These are phyloP conservation scores for Rotaria magnacalcarata DNA, from an alignment of 2,888 invertebrate genomes.

Conservation along the genomic window DNA sequence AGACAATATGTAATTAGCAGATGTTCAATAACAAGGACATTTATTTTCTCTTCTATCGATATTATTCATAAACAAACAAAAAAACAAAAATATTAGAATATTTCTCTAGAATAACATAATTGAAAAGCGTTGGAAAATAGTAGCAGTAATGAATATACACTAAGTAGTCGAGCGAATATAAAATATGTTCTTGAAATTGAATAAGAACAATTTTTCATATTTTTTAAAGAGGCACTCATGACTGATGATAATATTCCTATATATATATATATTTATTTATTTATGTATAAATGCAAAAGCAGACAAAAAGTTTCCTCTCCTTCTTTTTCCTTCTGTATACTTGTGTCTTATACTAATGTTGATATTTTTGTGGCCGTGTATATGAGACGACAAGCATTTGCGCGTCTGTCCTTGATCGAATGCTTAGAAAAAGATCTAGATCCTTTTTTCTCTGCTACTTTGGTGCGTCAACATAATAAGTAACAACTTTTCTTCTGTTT, in stretches of 20 bases:
- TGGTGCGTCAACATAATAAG: conserved; percentile 6
- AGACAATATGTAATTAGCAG: neutral
- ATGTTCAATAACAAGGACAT: conserved; percentile 18
- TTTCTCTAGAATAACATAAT: neutral
- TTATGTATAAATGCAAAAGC: neutral
- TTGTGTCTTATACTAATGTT: neutral
- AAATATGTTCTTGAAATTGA: too few relatives aligned
- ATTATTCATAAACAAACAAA: neutral
- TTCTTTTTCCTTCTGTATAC: neutral
- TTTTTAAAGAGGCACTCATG: neutral
- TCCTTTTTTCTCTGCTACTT: neutral
- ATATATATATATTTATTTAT: neutral
- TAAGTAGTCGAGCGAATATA: too few relatives aligned
- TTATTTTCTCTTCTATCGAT: neutral
- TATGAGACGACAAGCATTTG: neutral
- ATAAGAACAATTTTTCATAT: neutral
- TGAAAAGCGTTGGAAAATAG: neutral
- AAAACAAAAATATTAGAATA: neutral
- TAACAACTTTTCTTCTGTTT: neutral
- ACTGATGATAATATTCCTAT: neutral
- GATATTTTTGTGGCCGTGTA: neutral
- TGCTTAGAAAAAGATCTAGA: neutral
- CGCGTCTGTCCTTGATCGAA: neutral
- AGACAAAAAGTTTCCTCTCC: neutral
- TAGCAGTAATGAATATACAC: neutral